These are phyloP conservation scores for Falco biarmicus DNA, from an alignment of 2,797 vertebrate genomes.

Conservation along the genomic window DNA sequence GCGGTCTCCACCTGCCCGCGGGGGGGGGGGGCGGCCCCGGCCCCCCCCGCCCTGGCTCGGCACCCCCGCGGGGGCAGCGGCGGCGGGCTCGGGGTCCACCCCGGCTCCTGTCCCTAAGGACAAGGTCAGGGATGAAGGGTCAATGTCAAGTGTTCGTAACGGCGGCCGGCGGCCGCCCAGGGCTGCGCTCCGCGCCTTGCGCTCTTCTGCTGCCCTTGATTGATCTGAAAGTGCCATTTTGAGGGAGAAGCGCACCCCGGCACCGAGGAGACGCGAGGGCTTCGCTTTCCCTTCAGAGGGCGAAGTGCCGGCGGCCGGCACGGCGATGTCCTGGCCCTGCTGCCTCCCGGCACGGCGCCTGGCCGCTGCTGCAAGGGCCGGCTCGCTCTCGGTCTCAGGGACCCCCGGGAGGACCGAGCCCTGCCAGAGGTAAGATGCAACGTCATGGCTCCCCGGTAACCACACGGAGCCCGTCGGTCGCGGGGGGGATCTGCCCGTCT, in stretches of 20 bases:
- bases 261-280: background rate
- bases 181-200: background rate
- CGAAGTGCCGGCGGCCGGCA: background rate
- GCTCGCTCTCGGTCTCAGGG: background rate
- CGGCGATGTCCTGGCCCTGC: background rate
- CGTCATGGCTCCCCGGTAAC: background rate
- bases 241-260: background rate
- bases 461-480: background rate
- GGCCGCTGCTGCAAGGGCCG: background rate
- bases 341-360: background rate
- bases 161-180: background rate
- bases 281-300: background rate
- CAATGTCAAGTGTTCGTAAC: constrained; percentile 31
- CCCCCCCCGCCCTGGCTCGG: background rate
- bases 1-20: background rate
- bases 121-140: constrained; percentile 60
- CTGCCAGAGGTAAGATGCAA: background rate
- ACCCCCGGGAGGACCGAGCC: background rate
- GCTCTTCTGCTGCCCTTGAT: background rate
- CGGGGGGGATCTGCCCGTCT: background rate
- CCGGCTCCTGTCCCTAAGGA: background rate
- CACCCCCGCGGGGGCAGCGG: background rate
- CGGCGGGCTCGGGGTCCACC: background rate
- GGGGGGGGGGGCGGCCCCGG: background rate
- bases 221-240: constrained; percentile 8